A percentile compares a stretch with the other conserved stretches of the same genome.
These are phyloP conservation scores for Ceryle rudis DNA, from an alignment of 2,797 vertebrate species.

Conservation along the genomic window DNA sequence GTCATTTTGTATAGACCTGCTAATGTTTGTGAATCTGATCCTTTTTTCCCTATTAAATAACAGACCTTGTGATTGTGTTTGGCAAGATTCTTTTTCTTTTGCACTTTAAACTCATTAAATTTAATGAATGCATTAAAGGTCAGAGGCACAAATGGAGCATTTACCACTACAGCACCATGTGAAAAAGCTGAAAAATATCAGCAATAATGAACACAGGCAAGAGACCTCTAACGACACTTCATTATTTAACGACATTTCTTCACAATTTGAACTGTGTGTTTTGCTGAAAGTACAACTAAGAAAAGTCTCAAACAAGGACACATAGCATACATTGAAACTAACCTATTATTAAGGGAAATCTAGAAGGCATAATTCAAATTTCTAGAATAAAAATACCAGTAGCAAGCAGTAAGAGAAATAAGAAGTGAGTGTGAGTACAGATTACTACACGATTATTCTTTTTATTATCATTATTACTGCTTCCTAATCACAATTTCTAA, in stretches of 20 bases:
- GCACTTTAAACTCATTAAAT: conserved; percentile 55
- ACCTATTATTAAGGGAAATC: background rate
- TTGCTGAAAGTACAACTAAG: background rate
- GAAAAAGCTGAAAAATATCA: conserved; percentile 37
- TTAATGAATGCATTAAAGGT: conserved; percentile 66
- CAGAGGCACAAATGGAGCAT: conserved; percentile 33
- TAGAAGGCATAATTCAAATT: background rate
- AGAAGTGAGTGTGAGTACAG: background rate
- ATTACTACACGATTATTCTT: background rate
- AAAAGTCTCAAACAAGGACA: background rate
- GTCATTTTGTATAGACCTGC: background rate
- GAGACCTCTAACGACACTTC: background rate
- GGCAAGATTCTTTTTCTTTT: conserved; percentile 23
- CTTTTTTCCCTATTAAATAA: conserved; percentile 7
- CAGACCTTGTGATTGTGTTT: background rate
- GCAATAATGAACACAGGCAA: background rate
- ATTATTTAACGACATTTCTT: background rate
- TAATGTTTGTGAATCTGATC: background rate
- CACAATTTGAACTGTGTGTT: background rate
- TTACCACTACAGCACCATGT: background rate
- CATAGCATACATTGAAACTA: background rate
- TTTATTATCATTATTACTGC: background rate
- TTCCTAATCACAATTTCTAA: background rate
- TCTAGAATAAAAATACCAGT: background rate
- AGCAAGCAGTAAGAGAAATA: conserved; percentile 4